Base-by-base conservation (phyloP, 2,888 invertebrate genomes). In the Cacoxenus indagator region DNA sequence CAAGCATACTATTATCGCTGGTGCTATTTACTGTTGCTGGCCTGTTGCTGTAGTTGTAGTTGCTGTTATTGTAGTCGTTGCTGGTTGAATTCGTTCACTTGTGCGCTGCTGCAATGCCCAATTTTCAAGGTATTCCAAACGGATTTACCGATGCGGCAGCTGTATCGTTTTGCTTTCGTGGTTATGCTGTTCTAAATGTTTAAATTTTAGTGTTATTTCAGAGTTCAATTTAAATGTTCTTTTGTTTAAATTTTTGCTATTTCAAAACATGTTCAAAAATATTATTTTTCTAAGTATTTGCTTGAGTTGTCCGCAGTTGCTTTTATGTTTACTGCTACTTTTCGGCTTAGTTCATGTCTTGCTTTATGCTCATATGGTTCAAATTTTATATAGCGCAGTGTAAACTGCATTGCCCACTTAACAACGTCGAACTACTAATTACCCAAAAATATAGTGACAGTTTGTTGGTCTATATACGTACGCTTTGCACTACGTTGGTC, bases 341-440 rank as follows among this genome's bases (percentile, higher is more conserved):
- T 75, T 75, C 73, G 75, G 73, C 73, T 75, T 55, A 1, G 45
- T 26, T 0, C 37, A 54, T 8, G 9, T 51, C 9, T 54, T 67
- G 61, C 26, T 43, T 29, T 48, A 9, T 4, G 6, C 43, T 19
- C 9, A 43, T 19, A 43, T 43, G 45, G 29, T 43, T 43, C 43
- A 62, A 26, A 43, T 24, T 24, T 54, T 59, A 51, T 61, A n/a
- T 19, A 5, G 55, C 27, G 29, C 11, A 71, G 74, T 76, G 75
- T 74, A 76, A 76, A 76, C 75, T 76, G 76, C 66, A 64, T 67
- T 62, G 17, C 26, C 26, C 48, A 3, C 4, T 17, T 19, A 17
- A 19, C 48, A 48, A 48, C 17, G 9, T n/a, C 14, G 19, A 5
- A 5, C 31, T 8, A 31, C 31, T 8, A 48, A 19, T 48, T 48